Conservation (phyloP, 2,888 invertebrate genomes). For the Platycnemis pennipes region DNA sequence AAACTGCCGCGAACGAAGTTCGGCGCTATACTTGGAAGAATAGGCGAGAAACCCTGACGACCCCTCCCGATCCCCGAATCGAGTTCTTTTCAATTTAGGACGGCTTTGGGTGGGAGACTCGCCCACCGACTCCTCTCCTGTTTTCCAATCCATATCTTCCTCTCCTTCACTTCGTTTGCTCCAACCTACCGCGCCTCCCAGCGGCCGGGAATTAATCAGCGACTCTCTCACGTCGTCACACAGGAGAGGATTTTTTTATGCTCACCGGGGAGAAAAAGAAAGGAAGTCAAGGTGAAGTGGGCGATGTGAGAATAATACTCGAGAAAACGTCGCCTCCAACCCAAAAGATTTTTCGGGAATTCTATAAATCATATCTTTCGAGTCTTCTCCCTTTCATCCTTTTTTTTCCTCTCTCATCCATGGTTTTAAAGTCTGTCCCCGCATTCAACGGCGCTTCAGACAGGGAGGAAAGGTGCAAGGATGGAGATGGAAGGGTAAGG, state of each 20-base stretch:
- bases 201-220: neutral
- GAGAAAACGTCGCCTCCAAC: neutral
- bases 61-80: neutral
- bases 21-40: neutral
- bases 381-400: no score
- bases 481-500: no score
- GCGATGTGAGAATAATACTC: neutral
- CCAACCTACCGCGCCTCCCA: neutral
- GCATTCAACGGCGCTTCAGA: no score
- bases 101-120: neutral
- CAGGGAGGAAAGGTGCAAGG: no score
- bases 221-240: neutral
- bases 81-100: neutral
- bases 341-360: neutral
- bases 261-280: neutral
- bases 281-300: neutral
- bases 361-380: no score
- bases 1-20: neutral
- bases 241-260: neutral
- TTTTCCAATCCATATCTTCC: neutral
- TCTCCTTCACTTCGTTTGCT: neutral
- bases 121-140: no score
- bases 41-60: neutral
- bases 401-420: no score
- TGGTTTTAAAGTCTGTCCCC: no score